Conservation (phyloP, 2,797 vertebrate species). For the Sciurus vulgaris region DNA sequence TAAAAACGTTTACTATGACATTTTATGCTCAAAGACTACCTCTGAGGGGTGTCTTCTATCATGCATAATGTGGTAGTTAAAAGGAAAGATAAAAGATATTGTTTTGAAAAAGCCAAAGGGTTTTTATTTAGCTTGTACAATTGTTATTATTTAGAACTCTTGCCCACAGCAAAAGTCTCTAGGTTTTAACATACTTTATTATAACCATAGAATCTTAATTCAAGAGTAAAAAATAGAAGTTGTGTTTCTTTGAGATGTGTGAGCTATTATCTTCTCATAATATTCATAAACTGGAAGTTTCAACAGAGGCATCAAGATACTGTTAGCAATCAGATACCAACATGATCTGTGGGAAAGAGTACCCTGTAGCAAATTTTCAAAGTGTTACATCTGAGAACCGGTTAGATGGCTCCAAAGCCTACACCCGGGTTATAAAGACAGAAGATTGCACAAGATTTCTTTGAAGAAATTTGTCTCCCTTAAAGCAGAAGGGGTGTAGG, state of each 20-base stretch:
- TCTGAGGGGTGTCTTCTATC: background rate
- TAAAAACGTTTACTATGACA: conserved; percentile 25
- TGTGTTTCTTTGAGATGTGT: conserved; percentile 32
- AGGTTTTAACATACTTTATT: conserved; percentile 5
- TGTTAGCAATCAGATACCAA: conserved; percentile 53
- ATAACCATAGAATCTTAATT: background rate
- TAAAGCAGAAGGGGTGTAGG: background rate
- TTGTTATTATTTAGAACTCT: conserved; percentile 1
- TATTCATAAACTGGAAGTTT: conserved; percentile 51
- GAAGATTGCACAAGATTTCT: conserved; percentile 16
- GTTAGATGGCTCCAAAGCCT: conserved; percentile 35
- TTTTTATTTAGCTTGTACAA: background rate
- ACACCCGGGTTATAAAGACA: conserved; percentile 10
- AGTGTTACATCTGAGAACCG: conserved; percentile 49
- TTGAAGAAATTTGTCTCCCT: conserved; percentile 42
- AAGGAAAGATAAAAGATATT: background rate
- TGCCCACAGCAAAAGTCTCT: background rate
- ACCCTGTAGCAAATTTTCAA: conserved; percentile 47
- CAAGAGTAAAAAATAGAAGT: background rate
- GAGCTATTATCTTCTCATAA: conserved; percentile 19
- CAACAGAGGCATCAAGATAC: conserved; percentile 47
- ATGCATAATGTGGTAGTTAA: background rate
- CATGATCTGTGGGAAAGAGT: conserved; percentile 35
- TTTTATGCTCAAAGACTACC: background rate
- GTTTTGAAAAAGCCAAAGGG: conserved; percentile 5